A percentile compares a stretch with the other conserved stretches of the same genome.
Conservation (phyloP, 2,113 vertebrate genomes). For the Thalassoma bifasciatum region DNA sequence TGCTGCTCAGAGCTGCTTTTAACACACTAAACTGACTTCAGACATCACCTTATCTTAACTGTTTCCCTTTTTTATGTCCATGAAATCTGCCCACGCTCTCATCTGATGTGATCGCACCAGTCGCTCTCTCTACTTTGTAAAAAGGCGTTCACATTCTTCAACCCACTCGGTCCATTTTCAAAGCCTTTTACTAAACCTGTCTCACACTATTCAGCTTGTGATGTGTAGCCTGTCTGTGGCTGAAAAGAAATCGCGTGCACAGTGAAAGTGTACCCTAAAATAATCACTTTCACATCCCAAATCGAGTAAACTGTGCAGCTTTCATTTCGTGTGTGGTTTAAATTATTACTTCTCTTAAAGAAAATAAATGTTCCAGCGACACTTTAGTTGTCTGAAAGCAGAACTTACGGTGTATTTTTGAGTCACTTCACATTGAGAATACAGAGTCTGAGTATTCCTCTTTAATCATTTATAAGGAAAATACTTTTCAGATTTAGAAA, state of each 20-base stretch:
- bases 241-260: background rate
- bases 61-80: background rate
- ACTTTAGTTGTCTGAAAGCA: background rate
- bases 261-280: background rate
- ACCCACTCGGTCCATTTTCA: background rate
- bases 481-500: slow-evolving; percentile 30
- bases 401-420: background rate
- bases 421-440: background rate
- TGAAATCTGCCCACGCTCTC: background rate
- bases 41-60: background rate
- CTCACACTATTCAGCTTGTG: background rate
- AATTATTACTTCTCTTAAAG: background rate
- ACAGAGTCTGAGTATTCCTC: slow-evolving; percentile 15
- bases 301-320: background rate
- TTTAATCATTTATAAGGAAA: slow-evolving; percentile 45
- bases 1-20: background rate
- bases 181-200: background rate
- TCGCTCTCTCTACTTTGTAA: background rate
- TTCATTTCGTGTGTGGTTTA: background rate
- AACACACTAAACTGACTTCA: background rate
- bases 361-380: background rate
- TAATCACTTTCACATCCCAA: background rate
- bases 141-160: background rate
- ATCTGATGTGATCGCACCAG: too few relatives aligned
- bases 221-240: background rate